Conservation (phyloP, 2,888 invertebrate genomes). For the Pardosa pseudoannulata region DNA sequence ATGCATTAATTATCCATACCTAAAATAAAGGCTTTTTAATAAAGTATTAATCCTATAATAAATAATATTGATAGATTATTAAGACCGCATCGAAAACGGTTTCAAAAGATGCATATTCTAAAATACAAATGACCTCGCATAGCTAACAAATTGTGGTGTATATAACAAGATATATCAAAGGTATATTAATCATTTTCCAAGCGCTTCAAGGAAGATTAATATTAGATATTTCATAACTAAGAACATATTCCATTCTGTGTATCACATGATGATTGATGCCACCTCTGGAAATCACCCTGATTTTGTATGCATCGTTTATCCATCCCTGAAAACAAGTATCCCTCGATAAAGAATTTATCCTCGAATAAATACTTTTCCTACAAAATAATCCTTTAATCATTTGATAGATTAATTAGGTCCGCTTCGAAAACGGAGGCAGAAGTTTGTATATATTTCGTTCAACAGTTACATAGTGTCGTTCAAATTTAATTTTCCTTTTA, state of each 20-base stretch:
- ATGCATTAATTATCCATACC: background rate
- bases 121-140: no score
- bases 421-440: background rate
- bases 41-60: background rate
- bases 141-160: no score
- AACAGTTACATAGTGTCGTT: background rate
- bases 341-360: background rate
- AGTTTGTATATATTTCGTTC: background rate
- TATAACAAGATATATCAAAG: no score
- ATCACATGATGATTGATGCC: background rate
- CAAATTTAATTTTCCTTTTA: background rate
- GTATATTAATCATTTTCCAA: no score
- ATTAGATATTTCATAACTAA: no score
- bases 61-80: no score
- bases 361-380: no score
- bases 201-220: no score
- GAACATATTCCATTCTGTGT: no score
- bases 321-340: background rate
- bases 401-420: constrained; percentile 8
- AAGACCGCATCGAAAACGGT: no score
- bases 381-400: background rate
- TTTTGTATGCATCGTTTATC: background rate
- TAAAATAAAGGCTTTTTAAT: background rate
- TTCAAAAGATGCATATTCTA: no score
- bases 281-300: background rate